A percentile compares a stretch with the other conserved stretches of the same genome.
phyloP scores from a whole-genome alignment of 1,140 invertebrate species.

The Calephelis nemesis region DNA sequence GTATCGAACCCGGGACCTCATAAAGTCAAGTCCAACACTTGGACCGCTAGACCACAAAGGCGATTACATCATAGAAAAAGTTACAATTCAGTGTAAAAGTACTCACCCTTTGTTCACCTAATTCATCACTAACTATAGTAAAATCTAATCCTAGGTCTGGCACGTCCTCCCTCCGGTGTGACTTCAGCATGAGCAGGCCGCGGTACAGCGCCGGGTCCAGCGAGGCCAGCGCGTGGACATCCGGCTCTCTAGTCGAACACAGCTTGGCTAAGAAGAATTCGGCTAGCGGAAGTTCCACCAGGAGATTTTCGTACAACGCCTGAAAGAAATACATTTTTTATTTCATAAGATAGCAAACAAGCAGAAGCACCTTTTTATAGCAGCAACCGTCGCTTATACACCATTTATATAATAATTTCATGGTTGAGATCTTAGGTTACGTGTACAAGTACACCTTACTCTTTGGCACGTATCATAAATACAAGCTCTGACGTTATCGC shows the following conservation, averaged over 20 bases:
- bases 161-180: constrained; percentile 87
- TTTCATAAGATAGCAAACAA: too few species aligned
- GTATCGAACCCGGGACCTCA: too few species aligned
- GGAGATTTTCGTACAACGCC: constrained; percentile 96
- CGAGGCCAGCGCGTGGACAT: constrained; percentile 95
- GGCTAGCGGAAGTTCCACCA: constrained; percentile 96
- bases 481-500: too few species aligned
- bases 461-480: too few species aligned
- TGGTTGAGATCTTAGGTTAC: too few species aligned
- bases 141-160: constrained; percentile 94
- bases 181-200: constrained; percentile 93
- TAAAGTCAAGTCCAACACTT: too few species aligned
- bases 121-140: constrained; percentile 92
- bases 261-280: constrained; percentile 93
- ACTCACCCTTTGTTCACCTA: constrained; percentile 91
- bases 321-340: constrained; percentile 55
- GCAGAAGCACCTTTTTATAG: too few species aligned
- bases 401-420: too few species aligned
- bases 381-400: too few species aligned
- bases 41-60: too few species aligned
- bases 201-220: constrained; percentile 95
- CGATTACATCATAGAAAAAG: too few species aligned
- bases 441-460: too few species aligned
- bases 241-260: constrained; percentile 86
- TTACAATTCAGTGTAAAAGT: background rate